Evolutionary conservation across 2,797 vertebrate species (phyloP), one percentile per base, ranked within the genome.

Genomic region (Sebastiscus albofasciatus): DNA sequence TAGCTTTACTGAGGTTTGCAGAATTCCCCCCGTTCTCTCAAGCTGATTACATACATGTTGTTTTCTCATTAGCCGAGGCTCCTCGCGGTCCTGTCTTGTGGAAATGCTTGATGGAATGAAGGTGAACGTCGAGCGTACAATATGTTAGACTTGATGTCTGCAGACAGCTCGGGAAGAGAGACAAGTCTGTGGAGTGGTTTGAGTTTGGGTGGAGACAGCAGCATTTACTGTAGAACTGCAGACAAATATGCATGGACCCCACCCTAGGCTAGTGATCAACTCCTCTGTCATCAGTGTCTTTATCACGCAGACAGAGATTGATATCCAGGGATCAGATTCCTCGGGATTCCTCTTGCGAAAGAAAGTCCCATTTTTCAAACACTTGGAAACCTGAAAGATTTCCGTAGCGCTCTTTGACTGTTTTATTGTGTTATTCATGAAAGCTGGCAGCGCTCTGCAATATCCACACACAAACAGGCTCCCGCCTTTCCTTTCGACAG

Each of bases 211-310:
- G 94, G 94, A 95, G 94, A 94, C 93, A 72, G 86, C 89, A 89
- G 88, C 90, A 81, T 93, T 94, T 94, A 95, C 93, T 94, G 94
- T 94, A 94, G 90, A 93, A 93, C 92, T 93, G 90, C 92, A 95
- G 94, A 95, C 93, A 95, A 94, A 94, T 94, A 94, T 95, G 92
- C 89, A 83, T 20, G 85, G 90, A 93, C 93, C 92, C 93, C 93
- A 92, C 94, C 94, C 93, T 93, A 82, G 91, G 85, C 92, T 52
- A 61, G 91, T 82, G 92, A 93, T 94, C 90, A 94, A 93, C 90
- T 92, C 83, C 89, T 95, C 95, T 93, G 93, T 94, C 93, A 95
- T 90, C 92, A 85, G 81, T 75, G 88, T 93, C 94, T 95, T 94
- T 95, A 95, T 95, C 93, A 93, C 67, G 80, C 82, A 89, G 93